Base-by-base conservation (phyloP, 1,140 invertebrate species). In the Platyura marginata region DNA sequence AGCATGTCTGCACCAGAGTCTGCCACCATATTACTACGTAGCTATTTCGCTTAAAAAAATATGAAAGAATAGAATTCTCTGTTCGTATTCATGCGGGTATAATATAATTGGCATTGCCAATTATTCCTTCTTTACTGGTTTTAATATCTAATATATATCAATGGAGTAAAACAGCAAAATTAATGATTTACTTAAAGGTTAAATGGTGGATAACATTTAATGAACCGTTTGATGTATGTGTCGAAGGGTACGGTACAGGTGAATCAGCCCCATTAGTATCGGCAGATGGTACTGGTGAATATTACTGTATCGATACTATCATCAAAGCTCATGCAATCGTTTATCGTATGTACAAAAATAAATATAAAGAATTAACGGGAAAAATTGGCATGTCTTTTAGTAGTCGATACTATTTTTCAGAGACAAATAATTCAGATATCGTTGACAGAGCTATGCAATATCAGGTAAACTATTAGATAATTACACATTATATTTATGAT, bases 261-360 rank as follows among this genome's bases (percentile, higher is more conserved):
- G 44, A 44, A 1, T 59, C 55, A 45, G 55, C 61, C 16, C 62
- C 64, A 1, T 64, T 65, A 3, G 58, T 51, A 2, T 54, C 56
- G 15, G 46, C 58, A 29, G 54, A 56, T 5, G 64, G 64, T 9
- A 45, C 66, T 2, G 67, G 55, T 1, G 60, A 64, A 44, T 74
- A 70, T 45, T 19, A 67, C 10, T 69, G 68, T 38, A 59, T 54
- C 0, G 70, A 74, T 44, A 65, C 69, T 44, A 46, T 69, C 0
- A 37, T 75, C 2, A 62, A 68, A 29, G 67, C 67, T 3, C 71
- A 75, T 45, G 72, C 71, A 0, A 61, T 47, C 22, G 68, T 61
- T 2, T 73, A 71, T 49, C 50, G 57, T 18, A 39, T 56, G 1
- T 67, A 66, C 42, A 53, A 56, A 15, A 51, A 54, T 5, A 50